These are phyloP conservation scores for Stictonetta naevosa DNA, from an alignment of 2,113 vertebrate genomes.

Conservation along the genomic window DNA sequence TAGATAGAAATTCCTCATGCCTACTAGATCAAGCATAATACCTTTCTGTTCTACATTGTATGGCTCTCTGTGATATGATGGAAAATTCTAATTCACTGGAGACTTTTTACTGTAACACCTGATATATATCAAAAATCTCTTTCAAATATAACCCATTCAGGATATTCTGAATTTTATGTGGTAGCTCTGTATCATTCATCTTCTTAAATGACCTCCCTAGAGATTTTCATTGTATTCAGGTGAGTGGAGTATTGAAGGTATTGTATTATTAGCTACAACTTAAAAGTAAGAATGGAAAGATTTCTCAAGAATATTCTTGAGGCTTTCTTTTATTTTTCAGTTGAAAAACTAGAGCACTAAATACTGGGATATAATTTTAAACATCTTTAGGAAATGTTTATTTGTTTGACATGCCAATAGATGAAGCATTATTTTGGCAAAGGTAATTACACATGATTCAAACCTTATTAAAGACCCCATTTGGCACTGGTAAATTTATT, in stretches of 20 bases:
- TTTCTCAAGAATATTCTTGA: background rate
- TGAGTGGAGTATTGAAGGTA: background rate
- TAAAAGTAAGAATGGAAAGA: background rate
- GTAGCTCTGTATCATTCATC: background rate
- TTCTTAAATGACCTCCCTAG: constrained; percentile 10
- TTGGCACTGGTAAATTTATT: background rate
- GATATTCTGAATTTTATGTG: background rate
- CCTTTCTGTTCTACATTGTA: constrained; percentile 2
- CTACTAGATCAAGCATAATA: constrained; percentile 32
- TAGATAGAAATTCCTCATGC: constrained; percentile 28
- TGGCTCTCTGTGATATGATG: constrained; percentile 3
- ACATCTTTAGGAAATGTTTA: background rate
- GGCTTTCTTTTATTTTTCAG: background rate
- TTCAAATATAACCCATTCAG: background rate
- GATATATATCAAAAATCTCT: constrained; percentile 8
- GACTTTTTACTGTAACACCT: background rate
- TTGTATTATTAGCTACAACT: background rate
- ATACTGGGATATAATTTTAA: background rate
- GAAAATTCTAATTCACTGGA: constrained; percentile 35
- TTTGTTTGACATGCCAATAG: background rate
- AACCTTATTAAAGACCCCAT: background rate
- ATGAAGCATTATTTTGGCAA: constrained; percentile 5
- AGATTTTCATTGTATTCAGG: constrained; percentile 6
- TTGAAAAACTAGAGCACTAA: background rate
- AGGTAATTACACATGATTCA: background rate